Percentiles rank a stretch among this genome's conserved stretches.
These are phyloP conservation scores for Spea multiplicata DNA, from an alignment of 2,113 vertebrate genomes.

Conservation along the genomic window DNA sequence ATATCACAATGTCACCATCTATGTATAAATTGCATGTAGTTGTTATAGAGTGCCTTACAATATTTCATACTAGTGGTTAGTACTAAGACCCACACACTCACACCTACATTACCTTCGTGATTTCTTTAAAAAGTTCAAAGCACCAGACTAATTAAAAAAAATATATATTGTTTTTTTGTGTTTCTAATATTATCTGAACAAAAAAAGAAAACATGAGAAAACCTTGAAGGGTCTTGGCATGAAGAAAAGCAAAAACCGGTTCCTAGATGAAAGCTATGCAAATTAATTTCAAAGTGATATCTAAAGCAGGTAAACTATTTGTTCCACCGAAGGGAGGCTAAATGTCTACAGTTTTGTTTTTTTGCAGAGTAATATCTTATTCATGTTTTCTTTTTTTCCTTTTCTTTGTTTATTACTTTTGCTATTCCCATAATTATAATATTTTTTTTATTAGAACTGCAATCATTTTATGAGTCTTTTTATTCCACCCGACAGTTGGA, in stretches of 20 bases:
- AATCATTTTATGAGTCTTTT: conserved; percentile 8
- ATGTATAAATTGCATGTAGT: too few relatives aligned
- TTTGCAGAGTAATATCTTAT: not conserved
- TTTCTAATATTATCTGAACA: too few relatives aligned
- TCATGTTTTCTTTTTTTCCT: not conserved
- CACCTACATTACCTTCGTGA: too few relatives aligned
- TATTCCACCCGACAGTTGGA: conserved; percentile 28
- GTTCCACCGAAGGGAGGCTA: conserved; percentile 24
- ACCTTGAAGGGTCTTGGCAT: not conserved
- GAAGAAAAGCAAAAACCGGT: not conserved
- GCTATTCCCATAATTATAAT: conserved; percentile 14
- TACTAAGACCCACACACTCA: too few relatives aligned
- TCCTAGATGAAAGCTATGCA: conserved; percentile 20
- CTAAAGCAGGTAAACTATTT: conserved; percentile 21
- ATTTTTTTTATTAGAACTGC: not conserved
- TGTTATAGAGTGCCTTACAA: too few relatives aligned
- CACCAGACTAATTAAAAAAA: too few relatives aligned
- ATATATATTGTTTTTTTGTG: too few relatives aligned
- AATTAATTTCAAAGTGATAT: conserved; percentile 18
- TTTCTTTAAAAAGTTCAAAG: too few relatives aligned
- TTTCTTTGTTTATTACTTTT: not conserved
- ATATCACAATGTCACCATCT: too few relatives aligned
- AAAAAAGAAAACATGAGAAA: not conserved
- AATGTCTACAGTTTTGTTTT: conserved; percentile 1
- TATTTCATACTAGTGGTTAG: too few relatives aligned